Evolutionary conservation across 1,140 invertebrate genomes (phyloP).

Genomic region (Saccostrea glomerata): DNA sequence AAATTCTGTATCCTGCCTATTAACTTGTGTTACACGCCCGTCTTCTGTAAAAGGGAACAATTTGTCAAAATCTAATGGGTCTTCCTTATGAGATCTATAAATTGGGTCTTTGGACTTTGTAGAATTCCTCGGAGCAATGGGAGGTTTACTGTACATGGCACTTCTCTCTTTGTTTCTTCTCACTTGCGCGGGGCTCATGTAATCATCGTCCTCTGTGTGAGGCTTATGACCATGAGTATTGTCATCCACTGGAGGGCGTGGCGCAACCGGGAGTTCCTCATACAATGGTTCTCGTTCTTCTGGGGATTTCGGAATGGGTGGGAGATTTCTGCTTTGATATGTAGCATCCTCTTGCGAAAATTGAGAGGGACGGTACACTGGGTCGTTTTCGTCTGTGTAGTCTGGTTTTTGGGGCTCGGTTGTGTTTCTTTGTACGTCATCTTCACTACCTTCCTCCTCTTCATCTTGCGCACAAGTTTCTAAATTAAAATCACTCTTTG

Average conservation of each 20-base stretch:
- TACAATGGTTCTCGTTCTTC: slow-evolving; percentile 67
- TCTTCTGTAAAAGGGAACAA: slow-evolving; percentile 56
- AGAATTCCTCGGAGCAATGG: slow-evolving; percentile 58
- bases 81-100: neutral
- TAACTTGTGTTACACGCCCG: neutral
- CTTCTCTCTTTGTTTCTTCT: slow-evolving; percentile 51
- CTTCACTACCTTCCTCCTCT: neutral
- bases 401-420: neutral
- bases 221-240: neutral
- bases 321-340: slow-evolving; percentile 68
- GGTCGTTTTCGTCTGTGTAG: neutral
- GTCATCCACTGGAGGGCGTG: slow-evolving; percentile 57
- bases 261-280: slow-evolving; percentile 72
- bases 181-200: slow-evolving; percentile 69
- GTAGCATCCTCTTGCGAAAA: slow-evolving; percentile 19
- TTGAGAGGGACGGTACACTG: neutral
- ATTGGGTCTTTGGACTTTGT: neutral
- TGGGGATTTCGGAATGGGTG: slow-evolving; percentile 65
- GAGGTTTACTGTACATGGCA: slow-evolving; percentile 62
- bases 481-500: slow-evolving; percentile 69
- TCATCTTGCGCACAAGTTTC: slow-evolving; percentile 67
- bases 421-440: neutral
- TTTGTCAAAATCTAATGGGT: slow-evolving; percentile 59
- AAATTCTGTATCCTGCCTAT: neutral
- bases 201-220: slow-evolving; percentile 67